Conservation (phyloP, 2,888 invertebrate species). For the Drosophila tripunctata region DNA sequence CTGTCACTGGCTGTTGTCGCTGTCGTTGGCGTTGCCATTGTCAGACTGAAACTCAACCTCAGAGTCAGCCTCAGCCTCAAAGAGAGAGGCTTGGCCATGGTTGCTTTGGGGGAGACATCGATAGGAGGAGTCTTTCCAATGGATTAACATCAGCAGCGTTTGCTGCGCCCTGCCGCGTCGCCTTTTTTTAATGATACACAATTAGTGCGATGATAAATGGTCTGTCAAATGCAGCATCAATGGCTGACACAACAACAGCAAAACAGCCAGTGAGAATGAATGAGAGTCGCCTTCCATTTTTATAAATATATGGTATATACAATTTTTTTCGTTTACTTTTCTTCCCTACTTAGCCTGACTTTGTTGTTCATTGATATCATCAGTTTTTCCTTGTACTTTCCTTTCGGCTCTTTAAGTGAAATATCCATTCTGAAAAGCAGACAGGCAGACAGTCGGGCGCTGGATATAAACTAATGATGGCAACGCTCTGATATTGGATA, state of each 20-base stretch:
- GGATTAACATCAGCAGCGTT: slow-evolving; percentile 70
- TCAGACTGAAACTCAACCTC: slow-evolving; percentile 36
- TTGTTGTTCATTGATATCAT: slow-evolving; percentile 65
- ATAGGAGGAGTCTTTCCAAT: slow-evolving; percentile 50
- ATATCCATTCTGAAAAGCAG: slow-evolving; percentile 39
- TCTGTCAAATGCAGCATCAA: slow-evolving; percentile 82
- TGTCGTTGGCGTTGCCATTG: slow-evolving; percentile 48
- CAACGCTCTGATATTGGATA: slow-evolving; percentile 70
- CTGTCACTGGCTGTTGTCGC: slow-evolving; percentile 65
- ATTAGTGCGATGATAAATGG: slow-evolving; percentile 83
- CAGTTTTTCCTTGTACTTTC: slow-evolving; percentile 33
- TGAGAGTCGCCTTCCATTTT: slow-evolving; percentile 11
- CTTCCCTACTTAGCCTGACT: slow-evolving; percentile 23
- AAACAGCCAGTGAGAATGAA: slow-evolving; percentile 15
- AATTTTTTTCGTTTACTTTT: neutral
- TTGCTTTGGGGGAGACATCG: slow-evolving; percentile 42
- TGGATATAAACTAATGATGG: slow-evolving; percentile 68
- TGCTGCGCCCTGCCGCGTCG: slow-evolving; percentile 45
- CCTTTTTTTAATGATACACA: slow-evolving; percentile 81
- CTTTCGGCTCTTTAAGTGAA: slow-evolving; percentile 52
- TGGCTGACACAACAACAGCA: slow-evolving; percentile 49
- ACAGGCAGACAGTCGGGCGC: slow-evolving; percentile 26
- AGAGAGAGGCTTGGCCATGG: slow-evolving; percentile 15
- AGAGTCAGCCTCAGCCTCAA: neutral
- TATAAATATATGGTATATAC: slow-evolving; percentile 5